Conservation (phyloP, 2,888 invertebrate species). For the Hermaeophaga mercurialis region DNA sequence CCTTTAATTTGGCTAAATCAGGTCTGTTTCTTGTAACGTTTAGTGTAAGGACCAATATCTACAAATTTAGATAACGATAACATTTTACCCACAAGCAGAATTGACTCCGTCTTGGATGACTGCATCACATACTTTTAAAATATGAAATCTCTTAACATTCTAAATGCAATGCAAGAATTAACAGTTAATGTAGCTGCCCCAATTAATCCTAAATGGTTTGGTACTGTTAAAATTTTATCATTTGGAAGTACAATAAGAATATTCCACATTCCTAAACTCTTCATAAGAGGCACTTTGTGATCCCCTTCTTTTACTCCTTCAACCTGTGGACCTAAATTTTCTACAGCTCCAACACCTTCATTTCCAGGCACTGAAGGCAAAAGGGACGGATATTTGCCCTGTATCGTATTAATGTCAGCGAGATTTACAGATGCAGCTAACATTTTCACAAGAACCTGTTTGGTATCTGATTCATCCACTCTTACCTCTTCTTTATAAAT, state of each 20-base stretch:
- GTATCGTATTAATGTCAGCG: conserved; percentile 96
- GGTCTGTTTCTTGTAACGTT: conserved; percentile 86
- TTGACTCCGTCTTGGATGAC: conserved; percentile 97
- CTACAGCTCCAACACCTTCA: conserved; percentile 90
- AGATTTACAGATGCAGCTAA: conserved; percentile 94
- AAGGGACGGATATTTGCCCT: conserved; percentile 83
- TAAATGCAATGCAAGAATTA: conserved; percentile 95
- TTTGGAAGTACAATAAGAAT: conserved; percentile 40
- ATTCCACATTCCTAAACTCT: conserved; percentile 88
- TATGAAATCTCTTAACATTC: conserved; percentile 92
- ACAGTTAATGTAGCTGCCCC: conserved; percentile 90
- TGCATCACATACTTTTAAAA: conserved; percentile 76
- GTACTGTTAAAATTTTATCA: conserved; percentile 44
- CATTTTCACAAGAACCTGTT: conserved; percentile 82
- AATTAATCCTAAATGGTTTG: conserved; percentile 70
- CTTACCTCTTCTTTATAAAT: conserved; percentile 65
- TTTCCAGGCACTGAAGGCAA: conserved; percentile 94
- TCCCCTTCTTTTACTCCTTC: conserved; percentile 69
- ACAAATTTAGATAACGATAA: conserved; percentile 92
- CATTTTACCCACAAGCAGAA: conserved; percentile 91
- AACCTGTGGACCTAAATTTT: conserved; percentile 70
- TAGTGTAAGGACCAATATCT: conserved; percentile 76
- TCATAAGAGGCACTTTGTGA: conserved; percentile 77
- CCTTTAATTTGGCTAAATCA: conserved; percentile 69
- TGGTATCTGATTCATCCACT: conserved; percentile 61